Evolutionary conservation across 2,113 vertebrate species (phyloP).

Genomic region (Furnarius figulus): DNA sequence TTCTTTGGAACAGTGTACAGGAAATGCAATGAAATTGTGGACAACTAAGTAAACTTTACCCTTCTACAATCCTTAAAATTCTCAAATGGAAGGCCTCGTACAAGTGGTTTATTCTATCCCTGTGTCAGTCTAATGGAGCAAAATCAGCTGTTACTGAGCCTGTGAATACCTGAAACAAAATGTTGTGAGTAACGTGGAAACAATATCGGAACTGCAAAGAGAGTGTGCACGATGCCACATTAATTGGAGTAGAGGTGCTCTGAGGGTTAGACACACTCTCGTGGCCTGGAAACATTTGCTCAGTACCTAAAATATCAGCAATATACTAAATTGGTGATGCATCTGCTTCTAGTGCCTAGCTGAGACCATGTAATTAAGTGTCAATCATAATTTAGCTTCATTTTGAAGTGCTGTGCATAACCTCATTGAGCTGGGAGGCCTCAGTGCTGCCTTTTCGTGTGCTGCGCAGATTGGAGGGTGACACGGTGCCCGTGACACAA

Average conservation of each 20-base stretch:
- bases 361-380: conserved; percentile 47
- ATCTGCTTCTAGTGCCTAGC: conserved; percentile 41
- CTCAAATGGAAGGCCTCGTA: neutral
- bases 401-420: neutral
- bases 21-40: neutral
- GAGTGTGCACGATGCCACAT: conserved; percentile 35
- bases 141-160: conserved; percentile 57
- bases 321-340: conserved; percentile 25
- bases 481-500: neutral
- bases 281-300: conserved; percentile 56
- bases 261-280: conserved; percentile 20
- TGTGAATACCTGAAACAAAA: conserved; percentile 50
- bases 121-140: conserved; percentile 48
- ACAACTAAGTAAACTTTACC: neutral
- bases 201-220: conserved; percentile 17
- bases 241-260: conserved; percentile 60
- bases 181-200: conserved; percentile 38
- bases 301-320: conserved; percentile 32
- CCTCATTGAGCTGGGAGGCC: neutral
- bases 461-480: neutral
- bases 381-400: conserved; percentile 13
- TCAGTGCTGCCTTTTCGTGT: neutral
- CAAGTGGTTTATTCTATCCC: conserved; percentile 23
- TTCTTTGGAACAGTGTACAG: neutral
- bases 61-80: neutral